Evolutionary conservation across 2,888 invertebrate species (phyloP), one percentile per base, ranked within the genome.

Genomic region (Tricholauxania praeusta): DNA sequence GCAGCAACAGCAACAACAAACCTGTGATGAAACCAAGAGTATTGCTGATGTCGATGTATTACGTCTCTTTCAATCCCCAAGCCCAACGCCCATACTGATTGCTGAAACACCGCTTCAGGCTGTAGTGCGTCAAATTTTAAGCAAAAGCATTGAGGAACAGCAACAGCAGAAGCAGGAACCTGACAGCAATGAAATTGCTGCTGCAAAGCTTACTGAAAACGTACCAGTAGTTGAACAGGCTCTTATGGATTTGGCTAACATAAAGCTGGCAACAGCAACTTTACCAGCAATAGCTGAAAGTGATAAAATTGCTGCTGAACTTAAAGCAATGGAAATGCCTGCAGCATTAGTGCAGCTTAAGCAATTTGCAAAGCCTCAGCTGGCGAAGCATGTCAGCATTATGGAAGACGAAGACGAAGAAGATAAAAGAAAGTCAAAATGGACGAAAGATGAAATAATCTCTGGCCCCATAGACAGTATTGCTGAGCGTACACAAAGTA

Each of bases 171-270:
- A 22, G 15, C 12, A 68, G 0, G 15, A 55, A 22, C 14, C 52
- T 19, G 64, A 71, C 10, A 7, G 39, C 39, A 39, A 7, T 8
- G 10, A 39, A 53, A 68, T 51, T 5, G 57, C 51, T 15, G 14
- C 63, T 14, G 49, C 22, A 19, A 32, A 14, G 22, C 28, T 17
- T 66, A 77, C 81, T 52, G 86, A 86, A 79, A 86, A 86, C 79
- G 81, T 86, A 78, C 86, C 86, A 15, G 82, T 85, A 48, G 85
- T 85, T 72, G 86, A 86, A 76, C 81, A 82, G 28, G 86, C 84
- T 2, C 78, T 86, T 32, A 76, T 80, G 57, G 86, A 86, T 75
- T 80, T 86, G 74, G 57, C 80, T 77, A 19, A 76, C 76, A 73
- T 79, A 77, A 66, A 48, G 12, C 55, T 66, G 0, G 70, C 65